Evolutionary conservation across 2,113 vertebrate species (phyloP).

Genomic region (Percopsis transmontana): DNA sequence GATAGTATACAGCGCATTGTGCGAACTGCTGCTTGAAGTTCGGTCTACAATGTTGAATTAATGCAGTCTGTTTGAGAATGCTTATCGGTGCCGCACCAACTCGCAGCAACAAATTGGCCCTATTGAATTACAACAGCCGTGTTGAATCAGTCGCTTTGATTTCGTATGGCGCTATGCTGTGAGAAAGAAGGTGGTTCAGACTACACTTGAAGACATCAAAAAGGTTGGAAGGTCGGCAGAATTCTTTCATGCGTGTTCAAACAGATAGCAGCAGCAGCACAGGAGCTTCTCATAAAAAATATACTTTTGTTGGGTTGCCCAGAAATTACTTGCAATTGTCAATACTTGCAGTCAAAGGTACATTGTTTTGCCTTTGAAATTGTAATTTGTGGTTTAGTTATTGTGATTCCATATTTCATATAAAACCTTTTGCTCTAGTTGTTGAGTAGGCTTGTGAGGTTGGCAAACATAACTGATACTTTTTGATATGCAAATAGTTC

Average conservation of each 20-base stretch:
- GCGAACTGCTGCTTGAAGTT: constrained; percentile 15
- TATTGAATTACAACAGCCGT: constrained; percentile 50
- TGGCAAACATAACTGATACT: constrained; percentile 21
- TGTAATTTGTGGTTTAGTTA: constrained; percentile 64
- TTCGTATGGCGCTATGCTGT: constrained; percentile 41
- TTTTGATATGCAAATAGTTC: constrained; percentile 56
- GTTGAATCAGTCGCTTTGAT: constrained; percentile 60
- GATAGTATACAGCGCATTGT: neutral
- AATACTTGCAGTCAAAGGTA: constrained; percentile 58
- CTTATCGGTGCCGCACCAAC: constrained; percentile 36
- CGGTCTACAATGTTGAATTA: constrained; percentile 36
- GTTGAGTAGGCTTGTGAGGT: constrained; percentile 38
- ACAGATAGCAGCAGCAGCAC: constrained; percentile 53
- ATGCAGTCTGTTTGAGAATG: constrained; percentile 26
- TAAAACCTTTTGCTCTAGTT: constrained; percentile 2
- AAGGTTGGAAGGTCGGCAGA: constrained; percentile 51
- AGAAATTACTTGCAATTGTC: constrained; percentile 57
- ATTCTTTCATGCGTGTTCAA: constrained; percentile 69
- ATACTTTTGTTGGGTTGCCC: constrained; percentile 49
- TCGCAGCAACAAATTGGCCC: constrained; percentile 37
- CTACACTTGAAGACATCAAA: constrained; percentile 62
- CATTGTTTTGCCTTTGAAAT: constrained; percentile 68
- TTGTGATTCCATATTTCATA: constrained; percentile 27
- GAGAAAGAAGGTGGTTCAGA: constrained; percentile 54
- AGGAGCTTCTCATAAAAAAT: constrained; percentile 23